phyloP scores from a whole-genome alignment of 2,113 vertebrate genomes.

The Fregetta grallaria region DNA sequence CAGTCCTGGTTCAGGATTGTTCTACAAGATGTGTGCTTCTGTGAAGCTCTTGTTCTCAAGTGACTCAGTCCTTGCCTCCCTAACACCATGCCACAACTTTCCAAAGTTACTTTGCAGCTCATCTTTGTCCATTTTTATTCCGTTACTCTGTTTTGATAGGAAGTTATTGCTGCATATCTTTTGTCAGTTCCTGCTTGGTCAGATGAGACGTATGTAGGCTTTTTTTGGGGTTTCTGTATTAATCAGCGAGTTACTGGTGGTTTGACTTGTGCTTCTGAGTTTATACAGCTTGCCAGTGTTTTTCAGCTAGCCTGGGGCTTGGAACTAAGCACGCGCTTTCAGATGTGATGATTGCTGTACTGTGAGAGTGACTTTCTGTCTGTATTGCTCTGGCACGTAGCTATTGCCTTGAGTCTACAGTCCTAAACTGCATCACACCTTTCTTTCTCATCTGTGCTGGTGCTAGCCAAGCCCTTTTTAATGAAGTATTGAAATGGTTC shows the following conservation, averaged over 20 bases:
- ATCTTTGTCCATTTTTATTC: background rate
- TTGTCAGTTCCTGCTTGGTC: background rate
- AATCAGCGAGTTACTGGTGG: background rate
- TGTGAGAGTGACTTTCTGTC: background rate
- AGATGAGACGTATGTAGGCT: background rate
- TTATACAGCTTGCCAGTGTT: background rate
- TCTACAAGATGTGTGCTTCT: background rate
- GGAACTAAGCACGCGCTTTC: background rate
- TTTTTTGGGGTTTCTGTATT: background rate
- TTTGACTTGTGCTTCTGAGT: background rate
- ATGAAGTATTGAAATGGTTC: background rate
- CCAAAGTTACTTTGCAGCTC: background rate
- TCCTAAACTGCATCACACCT: background rate
- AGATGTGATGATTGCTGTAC: background rate
- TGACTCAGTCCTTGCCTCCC: background rate
- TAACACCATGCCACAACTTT: background rate
- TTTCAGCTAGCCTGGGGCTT: background rate
- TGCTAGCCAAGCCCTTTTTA: background rate
- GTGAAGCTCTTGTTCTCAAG: background rate
- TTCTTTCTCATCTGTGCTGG: background rate
- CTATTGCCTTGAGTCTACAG: background rate
- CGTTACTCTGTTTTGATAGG: background rate
- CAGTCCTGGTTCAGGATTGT: background rate
- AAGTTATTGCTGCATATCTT: background rate
- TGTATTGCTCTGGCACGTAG: background rate